Evolutionary conservation across 2,797 vertebrate genomes (phyloP).

Genomic region (Phalanger gymnotis): DNA sequence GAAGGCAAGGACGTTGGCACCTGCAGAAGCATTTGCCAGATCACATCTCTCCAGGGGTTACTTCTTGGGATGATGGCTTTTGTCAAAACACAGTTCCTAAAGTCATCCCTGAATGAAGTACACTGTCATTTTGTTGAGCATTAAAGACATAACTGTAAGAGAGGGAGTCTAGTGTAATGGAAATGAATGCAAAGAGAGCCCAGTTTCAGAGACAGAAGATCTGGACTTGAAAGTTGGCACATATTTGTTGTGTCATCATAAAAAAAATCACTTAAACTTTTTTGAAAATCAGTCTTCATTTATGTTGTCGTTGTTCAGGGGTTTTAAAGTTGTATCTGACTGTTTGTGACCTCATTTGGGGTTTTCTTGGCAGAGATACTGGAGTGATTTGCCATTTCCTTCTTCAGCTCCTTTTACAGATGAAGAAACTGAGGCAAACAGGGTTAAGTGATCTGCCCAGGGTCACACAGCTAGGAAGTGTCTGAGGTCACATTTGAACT

Average conservation of each 20-base stretch:
- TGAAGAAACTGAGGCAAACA: not conserved
- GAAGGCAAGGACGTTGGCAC: not conserved
- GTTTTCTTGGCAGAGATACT: not conserved
- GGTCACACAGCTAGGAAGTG: not conserved
- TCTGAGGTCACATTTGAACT: not conserved
- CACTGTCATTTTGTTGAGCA: constrained; percentile 24
- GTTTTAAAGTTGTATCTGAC: not conserved
- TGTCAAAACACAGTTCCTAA: not conserved
- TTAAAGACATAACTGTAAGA: constrained; percentile 19
- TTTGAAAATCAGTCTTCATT: not conserved
- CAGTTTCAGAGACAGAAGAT: not conserved
- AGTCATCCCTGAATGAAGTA: constrained; percentile 10
- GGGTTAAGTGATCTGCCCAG: not conserved
- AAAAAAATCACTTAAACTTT: not conserved
- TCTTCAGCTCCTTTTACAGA: not conserved
- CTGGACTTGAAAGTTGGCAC: not conserved
- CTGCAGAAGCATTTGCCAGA: not conserved
- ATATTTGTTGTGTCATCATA: not conserved
- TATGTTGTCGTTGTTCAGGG: not conserved
- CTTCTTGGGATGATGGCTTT: not conserved
- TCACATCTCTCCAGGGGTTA: not conserved
- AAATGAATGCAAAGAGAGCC: not conserved
- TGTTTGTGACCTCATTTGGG: not conserved
- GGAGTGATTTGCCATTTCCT: not conserved
- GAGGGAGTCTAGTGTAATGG: not conserved